Percentiles rank a stretch among this genome's conserved stretches.
phyloP scores from a whole-genome alignment of 1,140 invertebrate species.

The Ctenoplectra terminalis region DNA sequence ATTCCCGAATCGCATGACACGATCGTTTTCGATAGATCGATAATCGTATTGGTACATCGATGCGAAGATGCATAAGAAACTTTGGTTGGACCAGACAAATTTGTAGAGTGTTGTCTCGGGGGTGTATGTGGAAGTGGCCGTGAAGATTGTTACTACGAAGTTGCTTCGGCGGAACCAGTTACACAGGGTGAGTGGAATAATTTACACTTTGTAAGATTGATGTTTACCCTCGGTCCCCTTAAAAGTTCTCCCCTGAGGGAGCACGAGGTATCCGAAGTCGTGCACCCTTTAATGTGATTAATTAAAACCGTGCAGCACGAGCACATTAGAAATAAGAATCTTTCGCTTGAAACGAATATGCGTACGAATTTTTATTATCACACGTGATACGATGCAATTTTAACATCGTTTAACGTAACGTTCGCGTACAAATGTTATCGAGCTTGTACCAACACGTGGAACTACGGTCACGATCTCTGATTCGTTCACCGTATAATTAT shows the following conservation, averaged over 20 bases:
- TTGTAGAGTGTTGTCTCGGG: neutral
- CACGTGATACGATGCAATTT: neutral
- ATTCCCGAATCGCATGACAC: accelerated
- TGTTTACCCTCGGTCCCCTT: neutral
- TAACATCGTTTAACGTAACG: neutral
- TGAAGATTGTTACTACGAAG: slow-evolving; percentile 27
- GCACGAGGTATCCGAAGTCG: neutral
- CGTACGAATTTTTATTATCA: neutral
- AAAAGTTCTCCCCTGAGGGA: neutral
- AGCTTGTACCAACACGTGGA: neutral
- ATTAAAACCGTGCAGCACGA: neutral
- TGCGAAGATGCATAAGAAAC: neutral
- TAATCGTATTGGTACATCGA: neutral
- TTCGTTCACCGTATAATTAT: neutral
- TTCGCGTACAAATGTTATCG: neutral
- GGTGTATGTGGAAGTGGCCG: slow-evolving; percentile 30
- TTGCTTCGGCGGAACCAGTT: slow-evolving; percentile 7
- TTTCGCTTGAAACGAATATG: neutral
- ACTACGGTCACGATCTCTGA: neutral
- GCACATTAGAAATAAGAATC: neutral
- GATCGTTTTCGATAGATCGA: neutral
- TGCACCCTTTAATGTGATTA: neutral
- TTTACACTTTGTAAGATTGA: slow-evolving; percentile 11
- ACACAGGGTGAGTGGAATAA: slow-evolving; percentile 37
- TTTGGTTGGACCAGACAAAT: neutral